A percentile compares a stretch with the other conserved stretches of the same genome.
These are phyloP conservation scores for Iguana delicatissima DNA, from an alignment of 2,797 vertebrate genomes.

Conservation along the genomic window DNA sequence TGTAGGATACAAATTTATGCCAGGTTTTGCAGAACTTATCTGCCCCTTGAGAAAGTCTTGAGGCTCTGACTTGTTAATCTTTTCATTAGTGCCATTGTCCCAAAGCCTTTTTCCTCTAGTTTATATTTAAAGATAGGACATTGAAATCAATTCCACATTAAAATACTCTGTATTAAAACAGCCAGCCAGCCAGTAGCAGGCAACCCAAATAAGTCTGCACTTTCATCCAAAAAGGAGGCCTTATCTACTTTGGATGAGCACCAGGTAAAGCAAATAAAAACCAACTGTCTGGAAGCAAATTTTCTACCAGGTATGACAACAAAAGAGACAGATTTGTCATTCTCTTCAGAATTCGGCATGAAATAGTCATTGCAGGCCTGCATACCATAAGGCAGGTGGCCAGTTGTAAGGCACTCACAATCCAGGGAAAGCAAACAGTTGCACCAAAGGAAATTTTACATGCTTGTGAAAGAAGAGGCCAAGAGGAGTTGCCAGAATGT, in stretches of 20 bases:
- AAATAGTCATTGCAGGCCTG: background rate
- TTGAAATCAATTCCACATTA: background rate
- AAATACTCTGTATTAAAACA: background rate
- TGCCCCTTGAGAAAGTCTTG: background rate
- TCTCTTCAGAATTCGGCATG: background rate
- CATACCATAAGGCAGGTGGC: background rate
- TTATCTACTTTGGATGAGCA: background rate
- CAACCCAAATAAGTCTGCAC: background rate
- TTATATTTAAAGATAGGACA: background rate
- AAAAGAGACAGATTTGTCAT: background rate
- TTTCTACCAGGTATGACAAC: background rate
- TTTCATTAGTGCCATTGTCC: background rate
- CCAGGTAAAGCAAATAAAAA: background rate
- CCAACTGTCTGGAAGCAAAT: background rate
- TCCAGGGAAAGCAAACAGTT: background rate
- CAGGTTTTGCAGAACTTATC: background rate
- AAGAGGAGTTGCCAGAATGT: background rate
- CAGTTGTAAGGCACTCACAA: background rate
- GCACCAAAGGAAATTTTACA: background rate
- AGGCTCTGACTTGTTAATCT: background rate
- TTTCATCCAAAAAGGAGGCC: background rate
- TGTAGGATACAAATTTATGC: background rate
- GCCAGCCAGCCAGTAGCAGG: background rate
- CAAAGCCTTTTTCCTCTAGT: background rate
- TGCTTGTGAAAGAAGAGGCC: background rate